phyloP scores from a whole-genome alignment of 2,888 invertebrate species.

The Nomada hirtipes region DNA sequence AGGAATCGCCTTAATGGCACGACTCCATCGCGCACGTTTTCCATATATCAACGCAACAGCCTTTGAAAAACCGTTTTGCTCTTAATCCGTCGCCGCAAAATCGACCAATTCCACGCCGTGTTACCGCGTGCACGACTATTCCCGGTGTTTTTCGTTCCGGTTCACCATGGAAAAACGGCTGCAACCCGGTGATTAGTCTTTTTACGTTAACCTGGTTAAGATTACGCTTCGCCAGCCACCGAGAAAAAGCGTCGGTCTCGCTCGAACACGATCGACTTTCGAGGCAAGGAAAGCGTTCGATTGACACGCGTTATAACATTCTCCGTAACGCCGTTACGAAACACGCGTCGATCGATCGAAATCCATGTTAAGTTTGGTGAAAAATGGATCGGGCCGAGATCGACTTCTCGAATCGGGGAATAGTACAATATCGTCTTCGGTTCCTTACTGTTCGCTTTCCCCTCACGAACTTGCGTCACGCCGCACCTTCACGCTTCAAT shows the following conservation, averaged over 20 bases:
- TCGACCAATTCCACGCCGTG: slow-evolving; percentile 28
- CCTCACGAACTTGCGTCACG: slow-evolving; percentile 52
- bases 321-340: slow-evolving; percentile 40
- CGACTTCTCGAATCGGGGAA: slow-evolving; percentile 47
- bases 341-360: slow-evolving; percentile 48
- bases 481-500: slow-evolving; percentile 57
- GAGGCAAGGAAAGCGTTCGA: slow-evolving; percentile 38
- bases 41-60: slow-evolving; percentile 1
- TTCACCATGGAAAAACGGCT: slow-evolving; percentile 30
- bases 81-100: slow-evolving; percentile 26
- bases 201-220: slow-evolving; percentile 60
- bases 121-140: slow-evolving; percentile 11
- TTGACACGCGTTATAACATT: slow-evolving; percentile 65
- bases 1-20: background rate
- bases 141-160: background rate
- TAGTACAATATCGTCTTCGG: slow-evolving; percentile 23
- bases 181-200: slow-evolving; percentile 51
- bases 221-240: slow-evolving; percentile 49
- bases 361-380: slow-evolving; percentile 8
- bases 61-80: background rate
- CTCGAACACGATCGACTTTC: slow-evolving; percentile 48
- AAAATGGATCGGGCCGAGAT: slow-evolving; percentile 55
- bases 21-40: background rate
- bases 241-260: slow-evolving; percentile 49
- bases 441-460: slow-evolving; percentile 52